Conservation (phyloP, 2,113 vertebrate species). For the Pseudopipra pipra region DNA sequence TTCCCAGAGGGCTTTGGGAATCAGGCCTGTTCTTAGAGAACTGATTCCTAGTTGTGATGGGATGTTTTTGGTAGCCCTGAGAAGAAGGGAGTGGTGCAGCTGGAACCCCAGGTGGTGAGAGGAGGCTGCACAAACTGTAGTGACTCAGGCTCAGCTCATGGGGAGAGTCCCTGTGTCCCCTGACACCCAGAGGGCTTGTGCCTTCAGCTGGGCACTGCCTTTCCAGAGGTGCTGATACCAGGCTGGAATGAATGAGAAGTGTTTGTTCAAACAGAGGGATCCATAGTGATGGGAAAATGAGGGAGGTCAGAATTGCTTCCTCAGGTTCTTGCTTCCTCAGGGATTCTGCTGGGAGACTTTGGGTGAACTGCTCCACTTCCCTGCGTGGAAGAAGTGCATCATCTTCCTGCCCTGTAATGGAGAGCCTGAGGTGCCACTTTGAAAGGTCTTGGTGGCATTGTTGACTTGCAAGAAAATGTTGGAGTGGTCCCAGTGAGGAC, state of each 20-base stretch:
- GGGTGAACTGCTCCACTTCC: background rate
- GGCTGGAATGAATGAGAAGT: background rate
- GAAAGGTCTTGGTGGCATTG: background rate
- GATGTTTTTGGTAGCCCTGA: background rate
- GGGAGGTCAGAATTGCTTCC: background rate
- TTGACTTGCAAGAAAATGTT: background rate
- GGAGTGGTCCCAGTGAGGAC: background rate
- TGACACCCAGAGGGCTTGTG: background rate
- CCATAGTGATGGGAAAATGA: background rate
- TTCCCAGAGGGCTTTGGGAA: background rate
- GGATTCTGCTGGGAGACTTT: background rate
- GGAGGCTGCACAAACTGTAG: background rate
- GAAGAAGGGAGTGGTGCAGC: background rate
- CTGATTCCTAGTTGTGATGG: background rate
- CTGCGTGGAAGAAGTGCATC: background rate
- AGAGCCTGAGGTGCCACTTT: background rate
- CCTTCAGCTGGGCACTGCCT: background rate
- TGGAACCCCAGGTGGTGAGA: background rate
- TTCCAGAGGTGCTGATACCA: background rate
- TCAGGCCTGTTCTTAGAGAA: background rate
- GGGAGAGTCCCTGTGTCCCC: background rate
- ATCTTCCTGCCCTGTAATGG: background rate
- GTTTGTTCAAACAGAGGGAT: background rate
- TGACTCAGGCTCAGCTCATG: fast-evolving
- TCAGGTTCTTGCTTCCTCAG: background rate